Base-by-base conservation (phyloP, 2,888 invertebrate species). In the Rugalucina vietnamica region DNA sequence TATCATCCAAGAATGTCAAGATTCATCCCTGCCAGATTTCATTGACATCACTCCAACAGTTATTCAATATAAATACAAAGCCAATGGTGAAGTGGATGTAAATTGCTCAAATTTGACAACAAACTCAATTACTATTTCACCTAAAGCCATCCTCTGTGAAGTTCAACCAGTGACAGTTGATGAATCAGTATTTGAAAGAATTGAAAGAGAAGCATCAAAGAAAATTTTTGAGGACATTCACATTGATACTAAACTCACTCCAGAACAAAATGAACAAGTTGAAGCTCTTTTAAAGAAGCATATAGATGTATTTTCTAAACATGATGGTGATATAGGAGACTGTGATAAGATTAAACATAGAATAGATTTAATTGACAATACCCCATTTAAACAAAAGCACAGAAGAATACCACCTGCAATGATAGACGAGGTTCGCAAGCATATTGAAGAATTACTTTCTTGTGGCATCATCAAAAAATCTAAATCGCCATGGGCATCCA, bases 61-160 rank as follows among this genome's bases (percentile, higher is more conserved):
- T 1, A 73, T 73, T 18, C 65, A 78, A 12, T 65, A 77, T 24
- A 27, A 36, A 24, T 72, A 39, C 50, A 69, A 36, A 29, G 32
- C 18, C 3, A 76, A 43, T 36, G n/a, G 12, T 8, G 65, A 76
- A 36, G 32, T 39, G 5, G 1, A n/a, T 27, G 65, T 60, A 2
- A 32, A 65, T 12, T n/a, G 1, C 18, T 50, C 29, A 21, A 65
- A 65, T 24, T n/a, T 57, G 8, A 37, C 54, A 4, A 75, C 57
- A 14, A 57, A 78, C 29, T 77, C 87, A 14, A 77, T 85, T 14
- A 50, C 29, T 14, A 75, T 87, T 34, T 50, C 57, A 49, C 87
- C 85, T 24, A 79, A 69, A 70, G 12, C 77, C 5, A 34, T 57
- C 8, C 32, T 73, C 4, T 73, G 73, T 50, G 24, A 43, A 43